Evolutionary conservation across 2,888 invertebrate species (phyloP).

Genomic region (Melolontha melolontha): DNA sequence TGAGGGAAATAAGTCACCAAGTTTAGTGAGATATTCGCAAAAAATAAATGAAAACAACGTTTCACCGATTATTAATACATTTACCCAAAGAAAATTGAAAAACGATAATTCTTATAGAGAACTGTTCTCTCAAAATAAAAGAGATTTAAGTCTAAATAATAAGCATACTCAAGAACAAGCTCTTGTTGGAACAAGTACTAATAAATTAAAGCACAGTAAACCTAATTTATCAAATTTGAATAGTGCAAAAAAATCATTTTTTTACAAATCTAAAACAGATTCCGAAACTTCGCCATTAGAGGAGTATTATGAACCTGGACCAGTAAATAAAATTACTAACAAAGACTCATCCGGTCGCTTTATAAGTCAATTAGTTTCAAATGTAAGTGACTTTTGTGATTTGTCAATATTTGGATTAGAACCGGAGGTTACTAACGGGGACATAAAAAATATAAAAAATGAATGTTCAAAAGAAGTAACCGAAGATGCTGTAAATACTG

Average conservation of each 20-base stretch:
- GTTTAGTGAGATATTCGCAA: no score
- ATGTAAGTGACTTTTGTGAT: constrained; percentile 50
- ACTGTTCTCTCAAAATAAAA: neutral
- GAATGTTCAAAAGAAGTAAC: neutral
- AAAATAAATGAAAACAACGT: no score
- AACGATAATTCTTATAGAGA: no score
- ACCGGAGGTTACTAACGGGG: constrained; percentile 5
- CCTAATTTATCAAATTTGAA: constrained; percentile 34
- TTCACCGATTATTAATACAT: no score
- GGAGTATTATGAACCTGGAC: neutral
- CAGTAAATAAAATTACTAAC: no score
- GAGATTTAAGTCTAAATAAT: neutral
- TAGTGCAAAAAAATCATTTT: constrained; percentile 1
- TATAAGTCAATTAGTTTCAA: constrained; percentile 29
- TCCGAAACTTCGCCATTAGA: neutral
- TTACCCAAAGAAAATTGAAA: no score
- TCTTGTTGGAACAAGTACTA: no score
- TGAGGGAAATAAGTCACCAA: neutral
- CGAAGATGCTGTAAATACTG: neutral
- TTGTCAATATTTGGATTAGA: constrained; percentile 49
- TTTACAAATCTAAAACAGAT: constrained; percentile 22
- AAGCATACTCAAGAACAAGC: no score
- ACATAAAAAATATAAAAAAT: constrained; percentile 15
- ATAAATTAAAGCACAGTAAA: neutral
- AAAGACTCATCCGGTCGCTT: constrained; percentile 22